Conservation (phyloP, 2,113 vertebrate species). For the Sisor rabdophorus region DNA sequence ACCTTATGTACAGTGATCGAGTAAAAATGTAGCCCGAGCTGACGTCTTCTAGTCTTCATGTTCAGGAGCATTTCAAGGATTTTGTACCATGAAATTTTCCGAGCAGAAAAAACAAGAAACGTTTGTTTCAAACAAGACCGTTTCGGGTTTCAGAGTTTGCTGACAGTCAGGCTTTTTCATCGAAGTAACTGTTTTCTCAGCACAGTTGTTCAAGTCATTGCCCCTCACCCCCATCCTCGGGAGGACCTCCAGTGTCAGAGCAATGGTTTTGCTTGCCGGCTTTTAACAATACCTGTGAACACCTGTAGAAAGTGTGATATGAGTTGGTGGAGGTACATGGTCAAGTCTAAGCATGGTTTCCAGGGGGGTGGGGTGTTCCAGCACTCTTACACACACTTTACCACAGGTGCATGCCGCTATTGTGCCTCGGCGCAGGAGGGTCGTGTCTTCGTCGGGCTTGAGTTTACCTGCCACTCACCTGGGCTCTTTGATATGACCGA, state of each 20-base stretch:
- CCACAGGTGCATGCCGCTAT: slow-evolving; percentile 44
- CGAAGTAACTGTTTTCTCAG: slow-evolving; percentile 7
- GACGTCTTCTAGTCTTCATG: background rate
- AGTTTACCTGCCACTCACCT: slow-evolving; percentile 52
- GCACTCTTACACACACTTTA: slow-evolving; percentile 21
- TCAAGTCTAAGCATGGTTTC: slow-evolving; percentile 45
- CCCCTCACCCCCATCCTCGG: slow-evolving; percentile 39
- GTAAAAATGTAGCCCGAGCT: background rate
- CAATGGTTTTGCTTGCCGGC: slow-evolving; percentile 42
- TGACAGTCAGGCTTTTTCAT: background rate
- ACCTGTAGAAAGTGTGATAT: slow-evolving; percentile 44
- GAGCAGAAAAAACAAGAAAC: background rate
- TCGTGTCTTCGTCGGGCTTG: slow-evolving; percentile 29
- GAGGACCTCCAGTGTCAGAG: slow-evolving; percentile 39
- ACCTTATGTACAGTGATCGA: background rate
- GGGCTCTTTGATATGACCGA: slow-evolving; percentile 43
- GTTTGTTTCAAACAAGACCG: background rate
- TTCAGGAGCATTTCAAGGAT: background rate
- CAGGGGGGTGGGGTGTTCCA: slow-evolving; percentile 4
- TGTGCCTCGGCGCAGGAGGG: slow-evolving; percentile 34
- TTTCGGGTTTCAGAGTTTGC: background rate
- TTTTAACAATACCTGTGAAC: slow-evolving; percentile 45
- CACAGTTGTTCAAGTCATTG: slow-evolving; percentile 27
- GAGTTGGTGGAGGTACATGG: slow-evolving; percentile 34
- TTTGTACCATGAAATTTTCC: background rate